phyloP scores from a whole-genome alignment of 1,140 invertebrate species.

The Dryas iulia region DNA sequence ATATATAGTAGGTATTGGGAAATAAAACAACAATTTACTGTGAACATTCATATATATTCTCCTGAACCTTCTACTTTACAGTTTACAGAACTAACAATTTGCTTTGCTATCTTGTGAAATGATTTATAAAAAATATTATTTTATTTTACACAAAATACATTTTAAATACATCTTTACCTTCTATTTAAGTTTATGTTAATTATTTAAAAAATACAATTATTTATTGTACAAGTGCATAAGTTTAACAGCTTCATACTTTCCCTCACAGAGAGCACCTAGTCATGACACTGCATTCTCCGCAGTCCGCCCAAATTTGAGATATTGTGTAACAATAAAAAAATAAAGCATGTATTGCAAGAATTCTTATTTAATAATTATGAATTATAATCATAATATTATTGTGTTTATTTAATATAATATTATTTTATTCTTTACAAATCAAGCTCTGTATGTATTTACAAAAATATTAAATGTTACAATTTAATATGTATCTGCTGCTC shows the following conservation, averaged over 20 bases:
- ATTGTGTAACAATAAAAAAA: too few relatives aligned
- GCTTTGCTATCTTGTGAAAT: neutral
- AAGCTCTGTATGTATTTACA: neutral
- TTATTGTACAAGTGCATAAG: neutral
- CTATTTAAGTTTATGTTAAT: neutral
- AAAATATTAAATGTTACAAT: neutral
- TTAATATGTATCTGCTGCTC: neutral
- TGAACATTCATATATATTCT: neutral
- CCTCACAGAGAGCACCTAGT: too few relatives aligned
- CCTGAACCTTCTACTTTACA: neutral
- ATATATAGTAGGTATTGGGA: too few relatives aligned
- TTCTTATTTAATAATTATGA: neutral
- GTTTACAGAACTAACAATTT: neutral
- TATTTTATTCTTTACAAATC: neutral
- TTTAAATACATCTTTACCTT: neutral
- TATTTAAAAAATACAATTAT: neutral
- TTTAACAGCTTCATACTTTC: too few relatives aligned
- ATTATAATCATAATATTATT: too few relatives aligned
- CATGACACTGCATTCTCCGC: too few relatives aligned
- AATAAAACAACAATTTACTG: neutral
- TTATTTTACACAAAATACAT: neutral
- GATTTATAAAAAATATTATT: neutral
- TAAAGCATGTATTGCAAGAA: neutral
- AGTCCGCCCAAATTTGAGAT: too few relatives aligned
- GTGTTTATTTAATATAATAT: too few relatives aligned